A percentile compares a stretch with the other conserved stretches of the same genome.
phyloP scores from a whole-genome alignment of 2,113 vertebrate species.

The Probosciger aterrimus region DNA sequence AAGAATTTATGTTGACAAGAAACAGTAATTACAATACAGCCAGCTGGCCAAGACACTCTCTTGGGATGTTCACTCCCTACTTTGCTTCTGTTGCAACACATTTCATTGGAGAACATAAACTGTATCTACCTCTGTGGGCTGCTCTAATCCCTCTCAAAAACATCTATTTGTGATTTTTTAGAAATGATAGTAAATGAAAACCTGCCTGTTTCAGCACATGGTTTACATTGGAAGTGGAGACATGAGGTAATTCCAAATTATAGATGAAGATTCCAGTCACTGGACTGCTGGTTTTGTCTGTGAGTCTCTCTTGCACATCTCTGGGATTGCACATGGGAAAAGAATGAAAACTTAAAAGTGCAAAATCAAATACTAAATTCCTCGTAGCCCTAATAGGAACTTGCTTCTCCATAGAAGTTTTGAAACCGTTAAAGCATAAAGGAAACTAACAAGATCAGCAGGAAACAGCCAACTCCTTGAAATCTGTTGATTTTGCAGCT shows the following conservation, averaged over 20 bases:
- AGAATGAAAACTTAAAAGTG: not conserved
- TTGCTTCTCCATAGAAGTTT: not conserved
- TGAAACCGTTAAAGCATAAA: not conserved
- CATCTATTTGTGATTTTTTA: not conserved
- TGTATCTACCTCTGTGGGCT: not conserved
- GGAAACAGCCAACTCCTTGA: conserved; percentile 1
- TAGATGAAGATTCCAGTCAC: not conserved
- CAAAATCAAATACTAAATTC: not conserved
- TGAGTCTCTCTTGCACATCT: not conserved
- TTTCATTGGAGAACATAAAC: not conserved
- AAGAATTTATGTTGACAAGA: not conserved
- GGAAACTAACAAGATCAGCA: not conserved
- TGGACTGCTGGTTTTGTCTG: not conserved
- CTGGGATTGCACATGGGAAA: not conserved
- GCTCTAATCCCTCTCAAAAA: not conserved
- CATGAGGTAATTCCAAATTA: not conserved
- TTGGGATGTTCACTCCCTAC: not conserved
- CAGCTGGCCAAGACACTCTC: not conserved
- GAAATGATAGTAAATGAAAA: not conserved
- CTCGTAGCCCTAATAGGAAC: not conserved
- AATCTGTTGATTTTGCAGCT: not conserved
- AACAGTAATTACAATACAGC: not conserved
- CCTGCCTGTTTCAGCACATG: not conserved
- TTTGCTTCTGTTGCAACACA: not conserved
- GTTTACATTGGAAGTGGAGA: not conserved